phyloP scores from a whole-genome alignment of 53 echinoderm and acorn worm genomes.

The Temnopleurus reevesii region DNA sequence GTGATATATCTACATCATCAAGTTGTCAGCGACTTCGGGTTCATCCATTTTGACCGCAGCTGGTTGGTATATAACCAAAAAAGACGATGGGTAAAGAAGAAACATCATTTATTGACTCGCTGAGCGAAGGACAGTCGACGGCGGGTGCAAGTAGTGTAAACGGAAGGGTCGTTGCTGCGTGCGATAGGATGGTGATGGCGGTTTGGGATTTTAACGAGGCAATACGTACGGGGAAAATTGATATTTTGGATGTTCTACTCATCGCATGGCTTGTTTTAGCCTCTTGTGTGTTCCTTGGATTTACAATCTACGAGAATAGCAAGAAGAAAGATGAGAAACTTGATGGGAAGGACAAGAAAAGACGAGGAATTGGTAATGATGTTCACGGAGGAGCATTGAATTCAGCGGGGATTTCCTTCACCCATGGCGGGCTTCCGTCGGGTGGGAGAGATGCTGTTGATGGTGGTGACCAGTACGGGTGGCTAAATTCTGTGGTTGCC shows the following conservation, averaged over 20 bases:
- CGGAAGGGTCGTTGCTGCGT: conserved; percentile 59
- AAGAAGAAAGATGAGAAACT: conserved; percentile 47
- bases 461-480: conserved; percentile 38
- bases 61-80: conserved; percentile 62
- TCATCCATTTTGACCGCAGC: conserved; percentile 53
- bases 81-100: conserved; percentile 58
- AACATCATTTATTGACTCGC: conserved; percentile 49
- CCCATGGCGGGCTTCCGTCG: neutral
- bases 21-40: conserved; percentile 54
- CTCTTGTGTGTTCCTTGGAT: conserved; percentile 59
- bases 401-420: conserved; percentile 18
- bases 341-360: neutral
- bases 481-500: conserved; percentile 67
- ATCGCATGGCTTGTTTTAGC: conserved; percentile 53
- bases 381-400: neutral
- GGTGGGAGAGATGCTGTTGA: conserved; percentile 9
- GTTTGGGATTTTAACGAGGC: conserved; percentile 52
- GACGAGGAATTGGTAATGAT: neutral
- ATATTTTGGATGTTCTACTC: conserved; percentile 67
- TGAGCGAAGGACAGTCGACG: conserved; percentile 24
- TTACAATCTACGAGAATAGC: conserved; percentile 66
- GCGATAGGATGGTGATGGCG: conserved; percentile 55
- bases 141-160: conserved; percentile 19
- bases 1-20: conserved; percentile 42
- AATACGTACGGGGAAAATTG: conserved; percentile 62